A percentile compares a stretch with the other conserved stretches of the same genome.
Evolutionary conservation across 2,797 vertebrate genomes (phyloP).

Genomic region (Microhierax caerulescens): DNA sequence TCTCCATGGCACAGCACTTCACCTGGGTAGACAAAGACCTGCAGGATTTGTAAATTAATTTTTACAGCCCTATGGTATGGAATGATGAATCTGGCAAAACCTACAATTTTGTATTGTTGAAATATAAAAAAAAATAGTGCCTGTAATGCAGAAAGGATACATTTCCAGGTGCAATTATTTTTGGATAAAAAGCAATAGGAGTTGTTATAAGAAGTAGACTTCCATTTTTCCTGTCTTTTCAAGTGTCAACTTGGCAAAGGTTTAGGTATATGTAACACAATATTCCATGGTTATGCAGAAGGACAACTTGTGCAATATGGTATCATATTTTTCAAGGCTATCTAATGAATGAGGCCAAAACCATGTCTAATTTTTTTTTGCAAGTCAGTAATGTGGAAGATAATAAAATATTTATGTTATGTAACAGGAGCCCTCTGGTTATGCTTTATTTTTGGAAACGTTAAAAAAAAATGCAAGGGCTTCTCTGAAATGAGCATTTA

Average conservation of each 20-base stretch:
- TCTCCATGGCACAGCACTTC: neutral
- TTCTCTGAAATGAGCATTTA: conserved; percentile 40
- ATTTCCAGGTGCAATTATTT: neutral
- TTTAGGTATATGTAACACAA: neutral
- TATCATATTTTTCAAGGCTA: neutral
- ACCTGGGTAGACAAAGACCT: neutral
- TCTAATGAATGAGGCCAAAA: neutral
- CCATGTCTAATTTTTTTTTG: neutral
- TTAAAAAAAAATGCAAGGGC: neutral
- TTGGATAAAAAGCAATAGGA: neutral
- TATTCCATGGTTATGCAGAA: neutral
- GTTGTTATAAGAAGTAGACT: neutral
- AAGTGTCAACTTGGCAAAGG: neutral
- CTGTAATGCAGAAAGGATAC: neutral
- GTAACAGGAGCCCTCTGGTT: conserved; percentile 33
- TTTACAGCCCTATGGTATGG: neutral
- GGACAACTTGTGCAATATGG: neutral
- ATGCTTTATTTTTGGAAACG: conserved; percentile 52
- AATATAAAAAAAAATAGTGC: neutral
- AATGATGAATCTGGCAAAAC: neutral
- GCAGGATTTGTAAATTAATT: neutral
- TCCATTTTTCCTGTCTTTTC: neutral
- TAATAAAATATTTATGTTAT: conserved; percentile 55
- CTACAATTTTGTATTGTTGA: neutral
- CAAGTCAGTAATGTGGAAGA: conserved; percentile 18